Conservation (phyloP, 2,888 invertebrate species). For the Candidula unifasciata region DNA sequence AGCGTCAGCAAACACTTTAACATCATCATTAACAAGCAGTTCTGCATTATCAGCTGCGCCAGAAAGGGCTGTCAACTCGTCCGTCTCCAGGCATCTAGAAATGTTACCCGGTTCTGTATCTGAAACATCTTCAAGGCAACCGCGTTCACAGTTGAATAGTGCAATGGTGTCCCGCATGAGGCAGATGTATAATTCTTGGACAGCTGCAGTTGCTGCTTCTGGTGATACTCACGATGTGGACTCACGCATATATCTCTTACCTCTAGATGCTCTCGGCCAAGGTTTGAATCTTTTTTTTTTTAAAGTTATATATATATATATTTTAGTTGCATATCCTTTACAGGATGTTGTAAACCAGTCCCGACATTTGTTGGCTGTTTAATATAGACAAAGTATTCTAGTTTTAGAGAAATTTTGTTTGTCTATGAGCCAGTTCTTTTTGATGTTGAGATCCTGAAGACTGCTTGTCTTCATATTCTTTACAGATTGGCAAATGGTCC, state of each 20-base stretch:
- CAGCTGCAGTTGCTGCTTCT: conserved; percentile 27
- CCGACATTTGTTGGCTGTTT: too few species aligned
- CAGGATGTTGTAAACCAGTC: too few species aligned
- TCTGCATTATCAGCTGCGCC: not conserved
- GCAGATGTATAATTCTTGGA: conserved; percentile 43
- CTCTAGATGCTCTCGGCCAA: conserved; percentile 20
- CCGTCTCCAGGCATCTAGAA: not conserved
- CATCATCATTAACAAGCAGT: not conserved
- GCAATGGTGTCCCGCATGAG: conserved; percentile 31
- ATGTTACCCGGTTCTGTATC: not conserved
- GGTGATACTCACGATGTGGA: conserved; percentile 40
- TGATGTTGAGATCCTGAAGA: too few species aligned
- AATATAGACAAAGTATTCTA: too few species aligned
- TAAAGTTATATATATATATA: too few species aligned
- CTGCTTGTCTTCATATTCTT: too few species aligned
- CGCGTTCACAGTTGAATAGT: conserved; percentile 14
- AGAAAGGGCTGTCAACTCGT: not conserved
- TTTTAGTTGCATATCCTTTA: too few species aligned
- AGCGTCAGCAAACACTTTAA: not conserved
- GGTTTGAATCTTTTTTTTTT: conserved; percentile 21
- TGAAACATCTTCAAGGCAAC: conserved; percentile 9
- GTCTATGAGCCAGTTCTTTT: too few species aligned
- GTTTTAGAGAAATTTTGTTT: too few species aligned
- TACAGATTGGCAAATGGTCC: too few species aligned
- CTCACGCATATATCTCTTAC: conserved; percentile 2